phyloP scores from a whole-genome alignment of 2,797 vertebrate species.

The Hipposideros larvatus region DNA sequence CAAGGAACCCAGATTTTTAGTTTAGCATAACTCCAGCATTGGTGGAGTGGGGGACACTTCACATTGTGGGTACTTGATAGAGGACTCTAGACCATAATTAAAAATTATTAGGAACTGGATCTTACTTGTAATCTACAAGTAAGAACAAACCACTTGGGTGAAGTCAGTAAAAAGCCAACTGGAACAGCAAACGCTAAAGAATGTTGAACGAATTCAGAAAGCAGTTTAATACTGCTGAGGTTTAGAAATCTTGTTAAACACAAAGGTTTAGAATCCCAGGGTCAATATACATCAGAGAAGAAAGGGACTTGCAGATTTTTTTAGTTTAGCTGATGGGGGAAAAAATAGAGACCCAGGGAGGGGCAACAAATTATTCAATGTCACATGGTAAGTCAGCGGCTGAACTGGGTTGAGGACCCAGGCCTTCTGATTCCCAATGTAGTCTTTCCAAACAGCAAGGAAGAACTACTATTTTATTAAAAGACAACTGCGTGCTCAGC shows the following conservation, averaged over 20 bases:
- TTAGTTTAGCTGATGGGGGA: neutral
- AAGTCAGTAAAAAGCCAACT: neutral
- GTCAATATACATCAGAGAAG: neutral
- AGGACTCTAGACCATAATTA: constrained; percentile 12
- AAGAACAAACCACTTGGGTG: neutral
- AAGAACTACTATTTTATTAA: constrained; percentile 1
- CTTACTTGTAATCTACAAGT: neutral
- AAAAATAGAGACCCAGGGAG: neutral
- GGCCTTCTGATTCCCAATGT: neutral
- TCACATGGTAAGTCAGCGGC: neutral
- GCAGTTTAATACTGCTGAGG: neutral
- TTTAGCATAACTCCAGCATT: neutral
- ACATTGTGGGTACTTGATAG: neutral
- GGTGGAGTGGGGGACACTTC: neutral
- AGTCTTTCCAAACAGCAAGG: constrained; percentile 4
- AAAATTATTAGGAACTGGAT: constrained; percentile 8
- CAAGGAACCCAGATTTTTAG: neutral
- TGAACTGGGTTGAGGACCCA: neutral
- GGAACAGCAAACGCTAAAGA: neutral
- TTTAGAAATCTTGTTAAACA: neutral
- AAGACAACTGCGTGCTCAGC: neutral
- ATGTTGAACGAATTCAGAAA: constrained; percentile 19
- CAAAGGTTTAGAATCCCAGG: neutral
- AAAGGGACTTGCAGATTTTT: neutral
- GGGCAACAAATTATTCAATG: neutral